Evolutionary conservation across 2,797 vertebrate genomes (phyloP).

Genomic region (Tragopan temminckii): DNA sequence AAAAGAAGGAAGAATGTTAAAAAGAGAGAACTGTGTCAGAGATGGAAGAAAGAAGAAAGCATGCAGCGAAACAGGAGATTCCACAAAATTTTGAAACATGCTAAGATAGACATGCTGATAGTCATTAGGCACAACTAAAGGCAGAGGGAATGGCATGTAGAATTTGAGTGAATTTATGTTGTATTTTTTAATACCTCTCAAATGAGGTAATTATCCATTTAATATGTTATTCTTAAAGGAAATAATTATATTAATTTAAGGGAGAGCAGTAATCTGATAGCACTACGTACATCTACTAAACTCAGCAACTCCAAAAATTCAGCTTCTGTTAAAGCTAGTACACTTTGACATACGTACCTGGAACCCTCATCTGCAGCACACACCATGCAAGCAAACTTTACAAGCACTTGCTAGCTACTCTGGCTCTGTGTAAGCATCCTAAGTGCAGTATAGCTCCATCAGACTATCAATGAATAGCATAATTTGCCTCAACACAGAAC

Average conservation of each 20-base stretch:
- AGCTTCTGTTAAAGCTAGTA: background rate
- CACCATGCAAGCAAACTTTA: background rate
- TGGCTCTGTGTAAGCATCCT: background rate
- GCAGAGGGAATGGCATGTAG: background rate
- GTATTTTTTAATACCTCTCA: background rate
- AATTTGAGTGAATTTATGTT: background rate
- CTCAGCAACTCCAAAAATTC: background rate
- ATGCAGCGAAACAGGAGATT: accelerated
- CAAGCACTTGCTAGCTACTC: background rate
- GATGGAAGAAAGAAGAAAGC: background rate
- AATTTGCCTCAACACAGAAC: background rate
- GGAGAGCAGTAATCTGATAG: background rate
- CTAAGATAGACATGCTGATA: background rate
- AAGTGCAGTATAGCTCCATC: background rate
- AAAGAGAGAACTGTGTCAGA: background rate
- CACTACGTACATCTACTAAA: background rate
- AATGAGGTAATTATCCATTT: background rate
- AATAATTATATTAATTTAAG: background rate
- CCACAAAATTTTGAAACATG: background rate
- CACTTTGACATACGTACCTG: background rate
- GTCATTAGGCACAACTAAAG: background rate
- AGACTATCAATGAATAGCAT: background rate
- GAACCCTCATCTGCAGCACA: background rate
- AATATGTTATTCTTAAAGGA: background rate
- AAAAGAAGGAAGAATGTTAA: background rate